Evolutionary conservation across 2,888 invertebrate species (phyloP).

Genomic region (Nasonia oneida): DNA sequence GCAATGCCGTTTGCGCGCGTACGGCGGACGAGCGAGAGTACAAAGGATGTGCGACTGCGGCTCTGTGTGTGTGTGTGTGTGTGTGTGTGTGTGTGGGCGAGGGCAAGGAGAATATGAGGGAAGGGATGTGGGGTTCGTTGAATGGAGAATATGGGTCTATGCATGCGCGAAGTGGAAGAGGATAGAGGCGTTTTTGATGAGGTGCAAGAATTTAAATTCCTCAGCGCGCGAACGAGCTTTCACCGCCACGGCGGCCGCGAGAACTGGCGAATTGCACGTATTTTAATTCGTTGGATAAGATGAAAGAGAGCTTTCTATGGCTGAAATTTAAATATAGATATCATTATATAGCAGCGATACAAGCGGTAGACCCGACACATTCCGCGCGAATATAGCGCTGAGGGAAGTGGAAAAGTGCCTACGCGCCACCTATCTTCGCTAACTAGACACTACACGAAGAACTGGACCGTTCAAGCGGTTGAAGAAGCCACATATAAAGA

Average conservation of each 20-base stretch:
- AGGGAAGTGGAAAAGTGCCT: background rate
- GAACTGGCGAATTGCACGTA: too few relatives aligned
- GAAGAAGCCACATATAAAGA: background rate
- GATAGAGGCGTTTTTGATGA: slow-evolving; percentile 19
- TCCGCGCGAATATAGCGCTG: too few relatives aligned
- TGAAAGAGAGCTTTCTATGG: background rate
- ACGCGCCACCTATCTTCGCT: background rate
- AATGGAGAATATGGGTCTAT: background rate
- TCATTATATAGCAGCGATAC: too few relatives aligned
- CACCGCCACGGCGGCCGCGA: too few relatives aligned
- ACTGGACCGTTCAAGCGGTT: too few relatives aligned
- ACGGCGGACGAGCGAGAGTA: background rate
- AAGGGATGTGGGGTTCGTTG: too few relatives aligned
- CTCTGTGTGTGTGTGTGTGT: too few relatives aligned
- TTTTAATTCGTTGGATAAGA: background rate
- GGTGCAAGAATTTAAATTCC: slow-evolving; percentile 41
- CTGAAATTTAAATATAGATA: background rate
- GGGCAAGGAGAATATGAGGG: background rate
- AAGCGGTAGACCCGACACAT: too few relatives aligned
- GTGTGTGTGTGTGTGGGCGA: too few relatives aligned
- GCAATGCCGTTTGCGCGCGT: background rate
- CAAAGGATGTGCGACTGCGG: background rate
- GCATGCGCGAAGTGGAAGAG: background rate
- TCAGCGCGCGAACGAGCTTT: background rate
- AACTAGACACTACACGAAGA: too few relatives aligned